Conservation (phyloP, 2,797 vertebrate genomes). For the Rhadinocentrus ornatus region DNA sequence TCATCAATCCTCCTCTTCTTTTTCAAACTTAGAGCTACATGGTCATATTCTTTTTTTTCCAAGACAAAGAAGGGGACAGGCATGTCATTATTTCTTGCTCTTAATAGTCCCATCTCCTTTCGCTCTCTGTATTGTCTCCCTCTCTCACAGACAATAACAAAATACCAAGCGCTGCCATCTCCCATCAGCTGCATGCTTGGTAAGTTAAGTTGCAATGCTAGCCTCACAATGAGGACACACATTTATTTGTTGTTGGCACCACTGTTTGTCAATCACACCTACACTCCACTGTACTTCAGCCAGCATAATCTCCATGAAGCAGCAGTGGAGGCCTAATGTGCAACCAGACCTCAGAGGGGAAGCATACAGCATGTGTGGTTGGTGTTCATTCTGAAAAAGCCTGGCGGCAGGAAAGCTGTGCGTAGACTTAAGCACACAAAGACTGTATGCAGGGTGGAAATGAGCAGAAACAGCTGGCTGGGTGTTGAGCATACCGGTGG, state of each 20-base stretch:
- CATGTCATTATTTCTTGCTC: constrained; percentile 50
- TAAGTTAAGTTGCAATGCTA: constrained; percentile 35
- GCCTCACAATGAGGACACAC: constrained; percentile 61
- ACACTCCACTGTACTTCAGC: constrained; percentile 47
- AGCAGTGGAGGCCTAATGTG: constrained; percentile 41
- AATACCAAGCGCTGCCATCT: constrained; percentile 76
- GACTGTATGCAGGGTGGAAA: constrained; percentile 27
- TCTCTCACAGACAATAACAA: constrained; percentile 63
- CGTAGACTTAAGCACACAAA: constrained; percentile 30
- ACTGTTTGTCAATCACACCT: constrained; percentile 70
- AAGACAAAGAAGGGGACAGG: constrained; percentile 64
- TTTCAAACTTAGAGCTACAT: constrained; percentile 37
- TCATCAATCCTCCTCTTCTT: constrained; percentile 41
- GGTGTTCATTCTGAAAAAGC: constrained; percentile 42
- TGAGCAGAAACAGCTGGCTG: constrained; percentile 21
- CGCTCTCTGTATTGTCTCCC: constrained; percentile 42
- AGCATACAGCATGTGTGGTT: constrained; percentile 30
- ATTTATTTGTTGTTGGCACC: constrained; percentile 58
- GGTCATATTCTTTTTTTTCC: constrained; percentile 38
- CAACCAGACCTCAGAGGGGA: constrained; percentile 34
- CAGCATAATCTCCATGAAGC: constrained; percentile 31
- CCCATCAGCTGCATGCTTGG: constrained; percentile 65
- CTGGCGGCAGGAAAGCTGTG: constrained; percentile 35
- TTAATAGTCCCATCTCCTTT: constrained; percentile 60
- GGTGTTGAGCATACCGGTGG: constrained; percentile 21